Percentiles rank a stretch among this genome's conserved stretches.
Conservation (phyloP, 2,888 invertebrate genomes). For the Cyclophora albipunctata region DNA sequence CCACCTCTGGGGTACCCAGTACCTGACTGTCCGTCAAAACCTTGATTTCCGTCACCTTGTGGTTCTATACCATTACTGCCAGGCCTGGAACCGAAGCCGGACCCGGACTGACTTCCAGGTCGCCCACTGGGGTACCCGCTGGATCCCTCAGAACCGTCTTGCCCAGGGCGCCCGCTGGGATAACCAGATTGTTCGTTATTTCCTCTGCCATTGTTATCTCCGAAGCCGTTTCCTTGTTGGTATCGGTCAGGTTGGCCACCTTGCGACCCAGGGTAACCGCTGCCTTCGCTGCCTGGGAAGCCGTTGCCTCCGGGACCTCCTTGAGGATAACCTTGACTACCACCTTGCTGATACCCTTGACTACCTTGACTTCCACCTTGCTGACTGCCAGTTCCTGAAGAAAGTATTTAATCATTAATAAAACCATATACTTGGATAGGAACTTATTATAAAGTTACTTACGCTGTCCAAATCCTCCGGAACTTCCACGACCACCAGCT, state of each 20-base stretch:
- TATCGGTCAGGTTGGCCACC: constrained; percentile 24
- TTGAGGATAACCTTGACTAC: constrained; percentile 38
- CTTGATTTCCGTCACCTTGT: constrained; percentile 9
- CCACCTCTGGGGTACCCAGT: constrained; percentile 34
- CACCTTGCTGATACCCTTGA: constrained; percentile 17
- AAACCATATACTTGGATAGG: background rate
- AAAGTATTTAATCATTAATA: constrained; percentile 2
- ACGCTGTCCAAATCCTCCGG: constrained; percentile 11
- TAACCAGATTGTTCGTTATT: constrained; percentile 23
- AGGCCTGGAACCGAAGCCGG: constrained; percentile 4
- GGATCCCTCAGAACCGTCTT: constrained; percentile 16
- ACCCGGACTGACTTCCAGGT: constrained; percentile 21
- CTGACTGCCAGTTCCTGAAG: constrained; percentile 14
- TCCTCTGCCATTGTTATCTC: constrained; percentile 14
- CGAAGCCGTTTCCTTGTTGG: constrained; percentile 24
- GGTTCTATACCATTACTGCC: constrained; percentile 23
- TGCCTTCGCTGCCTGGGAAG: constrained; percentile 25
- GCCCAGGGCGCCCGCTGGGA: constrained; percentile 33
- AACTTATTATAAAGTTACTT: constrained; percentile 26
- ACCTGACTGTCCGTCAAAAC: constrained; percentile 17
- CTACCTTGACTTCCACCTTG: constrained; percentile 39
- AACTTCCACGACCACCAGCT: constrained; percentile 28
- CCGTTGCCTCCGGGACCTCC: constrained; percentile 25
- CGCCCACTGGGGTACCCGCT: constrained; percentile 24
- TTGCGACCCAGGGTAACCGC: constrained; percentile 26